These are phyloP conservation scores for Drusus annulatus DNA, from an alignment of 1,140 invertebrate genomes.

Conservation along the genomic window DNA sequence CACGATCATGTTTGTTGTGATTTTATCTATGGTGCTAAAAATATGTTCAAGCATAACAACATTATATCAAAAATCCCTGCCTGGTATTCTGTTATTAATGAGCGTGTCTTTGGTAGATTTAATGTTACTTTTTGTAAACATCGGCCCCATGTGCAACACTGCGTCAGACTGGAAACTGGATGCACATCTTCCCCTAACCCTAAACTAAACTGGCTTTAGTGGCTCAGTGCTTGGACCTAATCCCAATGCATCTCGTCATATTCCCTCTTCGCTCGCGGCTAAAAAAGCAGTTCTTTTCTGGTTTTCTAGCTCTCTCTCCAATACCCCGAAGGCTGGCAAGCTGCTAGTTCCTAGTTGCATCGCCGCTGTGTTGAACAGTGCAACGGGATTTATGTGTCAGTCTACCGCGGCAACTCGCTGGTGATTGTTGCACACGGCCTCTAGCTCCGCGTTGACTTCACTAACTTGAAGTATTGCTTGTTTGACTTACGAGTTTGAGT, in stretches of 20 bases:
- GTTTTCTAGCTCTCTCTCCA: no score
- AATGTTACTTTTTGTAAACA: not conserved
- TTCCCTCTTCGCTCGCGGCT: not conserved
- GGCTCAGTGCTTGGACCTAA: not conserved
- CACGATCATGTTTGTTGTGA: no score
- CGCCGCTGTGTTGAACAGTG: not conserved
- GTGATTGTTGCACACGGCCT: not conserved
- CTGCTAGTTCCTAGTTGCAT: not conserved
- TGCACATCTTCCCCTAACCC: not conserved
- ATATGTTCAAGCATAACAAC: no score
- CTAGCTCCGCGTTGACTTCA: no score
- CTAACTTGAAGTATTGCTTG: no score
- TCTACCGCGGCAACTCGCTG: not conserved
- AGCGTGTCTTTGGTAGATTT: no score
- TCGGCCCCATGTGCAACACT: slow-evolving; percentile 4
- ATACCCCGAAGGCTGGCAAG: not conserved
- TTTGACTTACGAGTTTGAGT: not conserved
- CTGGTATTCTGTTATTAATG: no score
- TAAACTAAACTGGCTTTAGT: no score
- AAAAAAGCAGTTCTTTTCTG: not conserved
- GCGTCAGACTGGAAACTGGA: not conserved
- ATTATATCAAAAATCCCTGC: not conserved
- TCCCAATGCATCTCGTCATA: not conserved
- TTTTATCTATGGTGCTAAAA: no score
- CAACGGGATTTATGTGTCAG: slow-evolving; percentile 18